Evolutionary conservation across 2,888 invertebrate species (phyloP).

Genomic region (Mamestra brassicae): DNA sequence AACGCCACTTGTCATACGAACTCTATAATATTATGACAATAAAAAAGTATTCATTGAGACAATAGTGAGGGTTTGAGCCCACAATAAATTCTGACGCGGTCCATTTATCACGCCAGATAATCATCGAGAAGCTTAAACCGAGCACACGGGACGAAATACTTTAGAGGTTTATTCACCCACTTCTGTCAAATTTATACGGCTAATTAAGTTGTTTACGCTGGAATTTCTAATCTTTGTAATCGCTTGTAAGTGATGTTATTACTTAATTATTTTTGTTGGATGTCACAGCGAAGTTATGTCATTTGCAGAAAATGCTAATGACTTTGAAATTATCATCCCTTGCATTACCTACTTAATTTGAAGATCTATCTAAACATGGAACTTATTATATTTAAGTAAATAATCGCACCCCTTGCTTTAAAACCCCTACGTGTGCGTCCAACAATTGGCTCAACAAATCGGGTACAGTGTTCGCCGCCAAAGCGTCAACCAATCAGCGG

Average conservation of each 20-base stretch:
- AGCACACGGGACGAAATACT: conserved; percentile 84
- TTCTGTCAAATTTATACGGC: conserved; percentile 76
- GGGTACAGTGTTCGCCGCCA: conserved; percentile 74
- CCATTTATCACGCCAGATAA: conserved; percentile 89
- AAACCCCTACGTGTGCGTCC: conserved; percentile 58
- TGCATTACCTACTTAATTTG: background rate
- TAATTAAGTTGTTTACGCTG: conserved; percentile 72
- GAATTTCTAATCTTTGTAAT: conserved; percentile 67
- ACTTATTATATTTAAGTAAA: background rate
- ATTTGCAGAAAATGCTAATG: conserved; percentile 40
- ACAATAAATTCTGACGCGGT: conserved; percentile 89
- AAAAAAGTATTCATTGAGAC: conserved; percentile 91
- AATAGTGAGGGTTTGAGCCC: conserved; percentile 86
- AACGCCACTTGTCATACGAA: conserved; percentile 87
- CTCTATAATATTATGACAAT: conserved; percentile 87
- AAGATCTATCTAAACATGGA: background rate
- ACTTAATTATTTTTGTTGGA: conserved; percentile 55
- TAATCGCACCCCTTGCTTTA: conserved; percentile 21
- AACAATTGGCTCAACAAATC: conserved; percentile 67
- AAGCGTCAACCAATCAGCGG: conserved; percentile 75
- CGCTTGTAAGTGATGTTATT: conserved; percentile 62
- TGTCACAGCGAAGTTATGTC: conserved; percentile 29
- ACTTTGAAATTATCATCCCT: conserved; percentile 1
- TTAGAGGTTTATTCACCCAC: conserved; percentile 81
- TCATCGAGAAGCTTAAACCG: conserved; percentile 79